Percentiles rank a stretch among this genome's conserved stretches.
These are phyloP conservation scores for Diachrysia chrysitis DNA, from an alignment of 2,888 invertebrate species.

Conservation along the genomic window DNA sequence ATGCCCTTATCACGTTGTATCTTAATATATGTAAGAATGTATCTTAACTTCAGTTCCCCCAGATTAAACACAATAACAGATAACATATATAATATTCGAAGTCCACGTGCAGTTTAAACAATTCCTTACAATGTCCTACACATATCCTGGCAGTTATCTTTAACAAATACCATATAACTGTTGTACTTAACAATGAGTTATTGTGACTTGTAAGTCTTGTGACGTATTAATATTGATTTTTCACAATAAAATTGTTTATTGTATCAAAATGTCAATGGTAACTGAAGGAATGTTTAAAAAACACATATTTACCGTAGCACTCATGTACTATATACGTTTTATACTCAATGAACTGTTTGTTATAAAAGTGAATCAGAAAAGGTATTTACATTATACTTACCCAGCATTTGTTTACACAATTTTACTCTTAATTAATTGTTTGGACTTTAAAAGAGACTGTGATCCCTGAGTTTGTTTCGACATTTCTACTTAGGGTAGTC, in stretches of 20 bases:
- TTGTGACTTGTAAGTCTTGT: constrained; percentile 13
- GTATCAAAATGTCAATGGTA: constrained; percentile 47
- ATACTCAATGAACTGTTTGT: no score
- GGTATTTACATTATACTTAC: no score
- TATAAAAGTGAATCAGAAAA: no score
- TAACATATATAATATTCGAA: background rate
- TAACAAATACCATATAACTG: constrained; percentile 43
- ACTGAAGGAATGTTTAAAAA: constrained; percentile 32
- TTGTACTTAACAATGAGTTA: constrained; percentile 24
- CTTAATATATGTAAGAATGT: no score
- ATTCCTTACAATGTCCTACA: constrained; percentile 28
- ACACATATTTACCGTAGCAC: constrained; percentile 3
- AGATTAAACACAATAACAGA: background rate
- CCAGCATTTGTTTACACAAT: no score
- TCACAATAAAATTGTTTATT: constrained; percentile 44
- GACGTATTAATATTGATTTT: constrained; percentile 45
- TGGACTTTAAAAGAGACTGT: no score
- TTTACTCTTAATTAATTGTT: no score
- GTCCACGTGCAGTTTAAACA: constrained; percentile 30
- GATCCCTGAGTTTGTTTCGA: no score
- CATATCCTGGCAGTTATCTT: constrained; percentile 45
- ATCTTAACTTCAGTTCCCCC: no score
- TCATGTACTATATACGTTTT: background rate
- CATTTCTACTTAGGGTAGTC: no score
- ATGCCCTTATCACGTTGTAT: no score